Conservation (phyloP, 2,113 vertebrate genomes). For the Pitta sordida region DNA sequence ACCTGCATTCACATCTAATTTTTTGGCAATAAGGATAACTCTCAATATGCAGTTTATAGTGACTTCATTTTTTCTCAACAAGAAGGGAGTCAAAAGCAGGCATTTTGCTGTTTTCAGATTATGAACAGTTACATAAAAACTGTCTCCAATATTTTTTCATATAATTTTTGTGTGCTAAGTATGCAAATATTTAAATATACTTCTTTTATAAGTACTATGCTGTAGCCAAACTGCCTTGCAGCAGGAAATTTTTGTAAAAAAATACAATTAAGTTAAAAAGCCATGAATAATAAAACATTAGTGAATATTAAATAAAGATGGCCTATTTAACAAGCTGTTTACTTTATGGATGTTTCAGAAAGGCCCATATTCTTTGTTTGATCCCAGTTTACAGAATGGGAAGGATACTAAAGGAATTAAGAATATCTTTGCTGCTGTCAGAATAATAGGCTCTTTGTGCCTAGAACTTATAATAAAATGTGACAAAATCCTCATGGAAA, state of each 20-base stretch:
- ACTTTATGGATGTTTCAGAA: background rate
- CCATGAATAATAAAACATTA: background rate
- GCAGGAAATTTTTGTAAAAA: background rate
- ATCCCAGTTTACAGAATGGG: background rate
- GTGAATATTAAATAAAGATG: background rate
- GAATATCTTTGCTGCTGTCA: background rate
- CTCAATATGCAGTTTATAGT: background rate
- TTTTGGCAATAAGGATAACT: background rate
- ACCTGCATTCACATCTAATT: background rate
- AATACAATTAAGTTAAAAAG: background rate
- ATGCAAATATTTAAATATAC: background rate
- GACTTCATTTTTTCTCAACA: background rate
- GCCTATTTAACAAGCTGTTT: constrained; percentile 1
- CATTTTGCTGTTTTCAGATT: background rate
- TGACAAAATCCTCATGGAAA: background rate
- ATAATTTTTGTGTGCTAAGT: background rate
- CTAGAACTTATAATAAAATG: background rate
- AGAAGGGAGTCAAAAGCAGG: background rate
- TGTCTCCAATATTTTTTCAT: background rate
- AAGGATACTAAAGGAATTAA: background rate
- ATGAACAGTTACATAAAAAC: background rate
- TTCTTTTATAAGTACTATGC: background rate
- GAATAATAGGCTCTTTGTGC: background rate
- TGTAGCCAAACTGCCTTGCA: background rate
- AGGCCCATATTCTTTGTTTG: background rate